These are phyloP conservation scores for Lagopus leucura DNA, from an alignment of 2,113 vertebrate species.

Conservation along the genomic window DNA sequence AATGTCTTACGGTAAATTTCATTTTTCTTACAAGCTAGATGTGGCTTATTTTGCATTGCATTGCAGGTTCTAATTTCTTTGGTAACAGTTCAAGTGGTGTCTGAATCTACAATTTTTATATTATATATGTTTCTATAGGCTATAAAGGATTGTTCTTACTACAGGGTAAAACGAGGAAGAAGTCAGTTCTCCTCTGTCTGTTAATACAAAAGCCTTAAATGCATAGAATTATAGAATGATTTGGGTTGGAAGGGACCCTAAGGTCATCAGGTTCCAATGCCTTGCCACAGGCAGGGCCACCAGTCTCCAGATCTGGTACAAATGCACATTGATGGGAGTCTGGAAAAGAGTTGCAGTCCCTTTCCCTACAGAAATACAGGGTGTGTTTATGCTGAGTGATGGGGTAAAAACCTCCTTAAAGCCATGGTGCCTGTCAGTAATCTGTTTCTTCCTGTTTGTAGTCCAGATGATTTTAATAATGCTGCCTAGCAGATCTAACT, in stretches of 20 bases:
- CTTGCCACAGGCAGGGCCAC: too few relatives aligned
- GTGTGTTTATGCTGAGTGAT: neutral
- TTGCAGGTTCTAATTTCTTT: neutral
- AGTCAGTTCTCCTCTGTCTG: neutral
- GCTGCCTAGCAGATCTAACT: neutral
- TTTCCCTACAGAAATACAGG: neutral
- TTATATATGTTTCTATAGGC: neutral
- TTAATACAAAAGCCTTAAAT: rapidly evolving
- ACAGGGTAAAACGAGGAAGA: neutral
- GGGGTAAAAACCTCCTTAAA: neutral
- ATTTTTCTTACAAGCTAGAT: neutral
- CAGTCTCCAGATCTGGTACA: too few relatives aligned
- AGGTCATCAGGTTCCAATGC: too few relatives aligned
- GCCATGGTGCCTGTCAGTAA: neutral
- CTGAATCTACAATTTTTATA: neutral
- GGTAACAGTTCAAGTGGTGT: neutral
- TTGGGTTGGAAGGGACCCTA: too few relatives aligned
- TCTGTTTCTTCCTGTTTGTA: neutral
- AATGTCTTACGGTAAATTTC: neutral
- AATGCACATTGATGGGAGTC: neutral
- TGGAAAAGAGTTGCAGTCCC: neutral
- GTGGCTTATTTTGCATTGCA: neutral
- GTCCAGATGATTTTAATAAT: neutral
- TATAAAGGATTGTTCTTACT: neutral
- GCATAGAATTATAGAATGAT: too few relatives aligned